phyloP scores from a whole-genome alignment of 2,888 invertebrate species.

The Euzetes globulus region DNA sequence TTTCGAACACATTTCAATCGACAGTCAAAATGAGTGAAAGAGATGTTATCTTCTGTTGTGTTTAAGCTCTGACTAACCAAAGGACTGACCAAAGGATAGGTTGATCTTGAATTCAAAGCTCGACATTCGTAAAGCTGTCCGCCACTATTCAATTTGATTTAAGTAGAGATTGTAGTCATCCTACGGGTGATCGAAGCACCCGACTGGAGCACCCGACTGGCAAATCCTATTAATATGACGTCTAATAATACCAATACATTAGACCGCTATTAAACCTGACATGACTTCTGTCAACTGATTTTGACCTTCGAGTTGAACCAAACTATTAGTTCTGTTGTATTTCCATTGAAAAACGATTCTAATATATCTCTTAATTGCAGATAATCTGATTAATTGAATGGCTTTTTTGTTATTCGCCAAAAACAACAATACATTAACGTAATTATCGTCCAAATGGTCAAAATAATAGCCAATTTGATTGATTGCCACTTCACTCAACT shows the following conservation, averaged over 20 bases:
- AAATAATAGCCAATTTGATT: not conserved
- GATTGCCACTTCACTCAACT: not conserved
- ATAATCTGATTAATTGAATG: not conserved
- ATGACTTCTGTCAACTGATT: not conserved
- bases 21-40: not conserved
- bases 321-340: not conserved
- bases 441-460: not conserved
- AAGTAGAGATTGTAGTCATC: not conserved
- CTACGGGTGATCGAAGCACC: not conserved
- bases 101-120: slow-evolving; percentile 16
- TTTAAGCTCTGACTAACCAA: slow-evolving; percentile 3
- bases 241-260: not conserved
- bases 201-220: not conserved
- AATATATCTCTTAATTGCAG: not conserved
- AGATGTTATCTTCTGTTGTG: not conserved
- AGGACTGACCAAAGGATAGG: not conserved
- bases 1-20: not conserved
- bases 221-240: not conserved
- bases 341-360: too few species aligned
- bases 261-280: not conserved
- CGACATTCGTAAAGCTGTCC: not conserved
- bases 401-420: not conserved
- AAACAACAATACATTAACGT: not conserved
- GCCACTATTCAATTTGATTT: not conserved
- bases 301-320: not conserved